These are phyloP conservation scores for Osmoderma eremita DNA, from an alignment of 2,888 invertebrate species.

Conservation along the genomic window DNA sequence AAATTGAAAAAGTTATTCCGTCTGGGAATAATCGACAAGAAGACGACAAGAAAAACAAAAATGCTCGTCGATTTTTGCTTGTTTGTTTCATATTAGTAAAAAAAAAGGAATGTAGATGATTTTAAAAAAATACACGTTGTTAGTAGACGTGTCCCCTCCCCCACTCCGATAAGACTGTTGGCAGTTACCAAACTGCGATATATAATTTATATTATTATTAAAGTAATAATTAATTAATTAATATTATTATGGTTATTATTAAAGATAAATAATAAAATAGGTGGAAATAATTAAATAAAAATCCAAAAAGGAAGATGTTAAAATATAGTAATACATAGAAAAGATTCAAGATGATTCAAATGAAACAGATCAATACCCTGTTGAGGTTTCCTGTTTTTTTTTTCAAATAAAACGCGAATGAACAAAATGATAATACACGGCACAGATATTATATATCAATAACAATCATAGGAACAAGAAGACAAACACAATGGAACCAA, in stretches of 20 bases:
- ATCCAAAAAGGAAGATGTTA: no score
- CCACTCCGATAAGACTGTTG: conserved; percentile 31
- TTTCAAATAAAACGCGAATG: no score
- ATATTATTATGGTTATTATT: conserved; percentile 14
- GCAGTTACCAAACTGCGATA: conserved; percentile 37
- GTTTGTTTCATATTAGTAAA: not conserved
- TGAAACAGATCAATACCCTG: conserved; percentile 40
- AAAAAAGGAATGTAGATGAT: conserved; percentile 21
- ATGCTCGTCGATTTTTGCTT: not conserved
- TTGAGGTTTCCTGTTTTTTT: conserved; percentile 47
- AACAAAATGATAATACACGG: no score
- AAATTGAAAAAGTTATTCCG: no score
- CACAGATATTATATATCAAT: no score
- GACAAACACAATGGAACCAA: no score
- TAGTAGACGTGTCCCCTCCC: conserved; percentile 16
- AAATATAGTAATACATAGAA: no score
- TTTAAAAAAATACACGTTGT: no score
- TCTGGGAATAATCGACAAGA: no score
- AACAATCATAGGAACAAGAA: no score
- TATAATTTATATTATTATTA: conserved; percentile 19
- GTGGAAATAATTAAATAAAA: no score
- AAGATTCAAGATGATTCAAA: conserved; percentile 21
- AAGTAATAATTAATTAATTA: conserved; percentile 19
- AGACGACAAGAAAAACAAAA: conserved; percentile 6
- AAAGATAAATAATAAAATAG: not conserved